Base-by-base conservation (phyloP, 1,140 invertebrate species). In the Pristionchus pacificus region DNA sequence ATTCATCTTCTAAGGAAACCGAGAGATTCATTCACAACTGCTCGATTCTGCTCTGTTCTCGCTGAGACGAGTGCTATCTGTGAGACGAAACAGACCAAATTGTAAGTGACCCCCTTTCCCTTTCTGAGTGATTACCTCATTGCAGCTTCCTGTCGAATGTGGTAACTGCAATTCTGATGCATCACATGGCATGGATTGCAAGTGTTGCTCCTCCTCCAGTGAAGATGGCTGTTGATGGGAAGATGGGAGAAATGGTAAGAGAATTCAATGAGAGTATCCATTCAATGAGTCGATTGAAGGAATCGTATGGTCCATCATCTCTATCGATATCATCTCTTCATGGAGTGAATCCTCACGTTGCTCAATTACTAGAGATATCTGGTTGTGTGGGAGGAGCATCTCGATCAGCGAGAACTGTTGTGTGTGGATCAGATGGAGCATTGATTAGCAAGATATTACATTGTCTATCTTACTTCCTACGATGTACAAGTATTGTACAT, bases 141-240 rank as follows among this genome's bases (percentile, higher is more conserved):
- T 72, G 32, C 66, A 73, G 71, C 55, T 73, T 73, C 31, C 71
- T 73, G 1, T 73, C 71, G 13, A 68, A 69, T 28, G 59, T 73
- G 28, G 62, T 73, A 24, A 61, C 71, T 6, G 65, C 71, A 27
- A 31, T 73, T 10, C 57, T 73, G 1, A 68, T 68, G 71, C 60
- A 68, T 32, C 71, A 73, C 28, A 63, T 73, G 65, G 68, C 71
- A 1, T 73, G 71, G 71, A 60, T 73, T 2, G 71, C 71, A 13
- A 57, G 33, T 30, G 71, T 73, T 2, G 71, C 71, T n/a, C 13
- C 70, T 1, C 70, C 70, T 2, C 38, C 38, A 49, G 19, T 49
- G 38, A 19, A 6, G 19, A 6, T 10, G 6, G 38, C 38, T 49
- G 38, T 49, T n/a, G n/a, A n/a, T n/a, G n/a, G n/a, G n/a, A n/a